Conservation (phyloP, 1,140 invertebrate genomes). For the Trichomalopsis sarcophagae region DNA sequence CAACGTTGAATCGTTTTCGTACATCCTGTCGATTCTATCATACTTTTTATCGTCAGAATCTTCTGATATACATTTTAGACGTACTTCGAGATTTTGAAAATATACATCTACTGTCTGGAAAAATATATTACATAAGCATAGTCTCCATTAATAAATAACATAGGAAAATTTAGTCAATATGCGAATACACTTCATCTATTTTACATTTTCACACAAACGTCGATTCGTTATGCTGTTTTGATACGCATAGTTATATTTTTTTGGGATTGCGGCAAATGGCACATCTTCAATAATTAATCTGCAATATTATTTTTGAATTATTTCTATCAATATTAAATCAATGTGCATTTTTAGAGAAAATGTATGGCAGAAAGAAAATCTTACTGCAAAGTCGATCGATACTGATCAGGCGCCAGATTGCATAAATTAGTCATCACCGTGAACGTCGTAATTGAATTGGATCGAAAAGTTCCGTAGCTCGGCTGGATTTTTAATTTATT, state of each 20-base stretch:
- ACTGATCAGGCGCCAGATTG: conserved; percentile 46
- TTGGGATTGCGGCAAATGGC: conserved; percentile 52
- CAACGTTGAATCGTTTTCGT: neutral
- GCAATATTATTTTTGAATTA: conserved; percentile 8
- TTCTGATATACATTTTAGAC: conserved; percentile 8
- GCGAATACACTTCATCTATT: neutral
- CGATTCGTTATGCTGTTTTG: conserved; percentile 29
- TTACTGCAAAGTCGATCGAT: conserved; percentile 55
- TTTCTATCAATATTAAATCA: neutral
- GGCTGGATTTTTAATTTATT: conserved; percentile 53
- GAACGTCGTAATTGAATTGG: conserved; percentile 48
- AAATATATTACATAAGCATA: too few species aligned
- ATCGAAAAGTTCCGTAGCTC: conserved; percentile 50
- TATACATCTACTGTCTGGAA: conserved; percentile 54
- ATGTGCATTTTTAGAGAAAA: neutral
- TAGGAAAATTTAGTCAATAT: neutral
- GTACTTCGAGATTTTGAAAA: conserved; percentile 53
- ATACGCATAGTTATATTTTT: conserved; percentile 28
- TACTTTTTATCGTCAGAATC: neutral
- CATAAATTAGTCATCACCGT: conserved; percentile 41
- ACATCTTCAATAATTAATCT: conserved; percentile 61
- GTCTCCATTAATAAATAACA: neutral
- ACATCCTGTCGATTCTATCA: neutral
- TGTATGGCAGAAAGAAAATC: neutral
- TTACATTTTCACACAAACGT: conserved; percentile 51